Base-by-base conservation (phyloP, 2,113 vertebrate genomes). In the Sprattus sprattus region DNA sequence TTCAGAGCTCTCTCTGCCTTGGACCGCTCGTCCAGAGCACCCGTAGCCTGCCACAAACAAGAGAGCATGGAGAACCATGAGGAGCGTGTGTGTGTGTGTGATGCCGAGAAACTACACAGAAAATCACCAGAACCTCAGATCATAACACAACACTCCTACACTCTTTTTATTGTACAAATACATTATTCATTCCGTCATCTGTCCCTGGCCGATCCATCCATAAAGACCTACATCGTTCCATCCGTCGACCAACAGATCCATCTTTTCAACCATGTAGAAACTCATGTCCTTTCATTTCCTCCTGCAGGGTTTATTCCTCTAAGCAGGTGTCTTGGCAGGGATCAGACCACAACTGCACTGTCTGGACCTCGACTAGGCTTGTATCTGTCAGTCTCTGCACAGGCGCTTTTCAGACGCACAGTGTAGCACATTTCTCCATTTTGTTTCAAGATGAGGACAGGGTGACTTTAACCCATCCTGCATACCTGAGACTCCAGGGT, bases 401-500 rank as follows among this genome's bases (percentile, higher is more conserved):
- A 78, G 3, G 71, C 9, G 10, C 1, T 28, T 2, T 10, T n/a
- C 57, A 9, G 47, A 22, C 57, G n/a, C 20, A 39, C 39, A 39
- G 4, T 32, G 1, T 2, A 78, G 28, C 32, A 13, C 71, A 32
- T 78, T 78, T 78, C 64, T 1, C 16, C 4, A 16, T 15, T 11
- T 39, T 32, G 28, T 39, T 78, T 78, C 71, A 0, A 78, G 15
- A 75, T 28, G 10, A 75, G 25, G 71, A 78, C 28, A 39, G 71
- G 28, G 0, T 32, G 32, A 78, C 0, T 39, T 13, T 39, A 11
- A 78, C 28, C 1, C 71, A 32, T 78, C 71, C 71, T 78, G 15
- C 28, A 10, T 78, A 99, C 98, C 96, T 99, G 97, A 16, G 92
- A 92, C 93, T 99, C 97, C 88, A 97, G 87, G 60, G 94, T 96